Percentiles rank a stretch among this genome's conserved stretches.
These are phyloP conservation scores for Scytalopus superciliaris DNA, from an alignment of 2,113 vertebrate species.

Conservation along the genomic window DNA sequence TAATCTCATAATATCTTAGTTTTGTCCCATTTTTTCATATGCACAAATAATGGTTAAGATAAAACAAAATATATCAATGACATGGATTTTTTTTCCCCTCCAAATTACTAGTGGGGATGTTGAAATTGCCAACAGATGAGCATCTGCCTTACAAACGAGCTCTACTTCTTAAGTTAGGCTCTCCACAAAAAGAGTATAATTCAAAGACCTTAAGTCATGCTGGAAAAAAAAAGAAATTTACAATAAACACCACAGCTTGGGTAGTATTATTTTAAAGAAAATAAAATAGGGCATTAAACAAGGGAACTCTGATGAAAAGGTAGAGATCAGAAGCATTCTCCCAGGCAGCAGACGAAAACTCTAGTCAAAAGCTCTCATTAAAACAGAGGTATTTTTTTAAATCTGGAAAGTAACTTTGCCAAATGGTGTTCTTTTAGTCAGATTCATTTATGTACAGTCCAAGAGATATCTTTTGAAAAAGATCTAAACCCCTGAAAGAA, in stretches of 20 bases:
- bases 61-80: not conserved
- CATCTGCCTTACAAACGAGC: not conserved
- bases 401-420: not conserved
- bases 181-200: not conserved
- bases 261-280: not conserved
- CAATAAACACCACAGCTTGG: not conserved
- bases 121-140: not conserved
- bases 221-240: not conserved
- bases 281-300: not conserved
- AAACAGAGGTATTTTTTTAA: not conserved
- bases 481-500: not conserved
- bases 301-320: not conserved
- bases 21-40: not conserved
- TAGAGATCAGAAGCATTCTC: not conserved
- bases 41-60: not conserved
- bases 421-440: not conserved
- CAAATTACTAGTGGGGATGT: not conserved
- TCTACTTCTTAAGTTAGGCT: not conserved
- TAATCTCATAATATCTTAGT: not conserved
- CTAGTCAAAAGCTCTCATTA: not conserved
- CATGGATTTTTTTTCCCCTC: not conserved
- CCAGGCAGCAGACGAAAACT: not conserved
- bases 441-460: not conserved
- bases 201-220: not conserved
- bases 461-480: not conserved